These are phyloP conservation scores for Eilema caniola DNA, from an alignment of 2,888 invertebrate species.

Conservation along the genomic window DNA sequence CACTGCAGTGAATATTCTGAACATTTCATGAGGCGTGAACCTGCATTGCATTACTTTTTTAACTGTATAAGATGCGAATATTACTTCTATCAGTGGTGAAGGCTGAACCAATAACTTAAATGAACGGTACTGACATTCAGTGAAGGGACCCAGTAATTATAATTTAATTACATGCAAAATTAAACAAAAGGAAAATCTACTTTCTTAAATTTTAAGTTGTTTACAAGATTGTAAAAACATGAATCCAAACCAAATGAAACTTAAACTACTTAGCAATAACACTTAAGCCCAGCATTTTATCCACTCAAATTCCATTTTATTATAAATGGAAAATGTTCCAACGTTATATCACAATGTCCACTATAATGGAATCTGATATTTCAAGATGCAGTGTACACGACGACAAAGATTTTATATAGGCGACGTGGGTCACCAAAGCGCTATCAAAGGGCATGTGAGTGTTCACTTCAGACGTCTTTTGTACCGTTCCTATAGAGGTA, in stretches of 20 bases:
- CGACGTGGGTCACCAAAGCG: constrained; percentile 22
- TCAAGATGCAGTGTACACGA: constrained; percentile 35
- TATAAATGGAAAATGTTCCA: not conserved
- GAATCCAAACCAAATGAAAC: not conserved
- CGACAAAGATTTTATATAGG: constrained; percentile 35
- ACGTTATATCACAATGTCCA: not conserved
- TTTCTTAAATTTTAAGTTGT: no score
- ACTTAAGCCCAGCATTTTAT: not conserved
- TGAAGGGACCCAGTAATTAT: no score
- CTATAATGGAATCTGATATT: constrained; percentile 33
- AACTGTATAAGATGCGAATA: no score
- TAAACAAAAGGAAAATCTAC: no score
- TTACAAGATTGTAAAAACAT: not conserved
- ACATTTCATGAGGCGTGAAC: not conserved
- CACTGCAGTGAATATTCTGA: not conserved
- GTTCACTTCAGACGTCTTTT: constrained; percentile 27
- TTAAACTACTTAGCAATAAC: not conserved
- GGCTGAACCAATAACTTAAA: no score
- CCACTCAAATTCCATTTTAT: not conserved
- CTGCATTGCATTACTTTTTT: no score
- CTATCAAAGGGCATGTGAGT: constrained; percentile 29
- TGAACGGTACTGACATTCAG: no score
- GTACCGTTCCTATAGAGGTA: constrained; percentile 6
- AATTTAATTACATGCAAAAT: no score
- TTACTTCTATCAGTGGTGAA: no score